phyloP scores from a whole-genome alignment of 2,888 invertebrate species.

The Thera obeliscata region DNA sequence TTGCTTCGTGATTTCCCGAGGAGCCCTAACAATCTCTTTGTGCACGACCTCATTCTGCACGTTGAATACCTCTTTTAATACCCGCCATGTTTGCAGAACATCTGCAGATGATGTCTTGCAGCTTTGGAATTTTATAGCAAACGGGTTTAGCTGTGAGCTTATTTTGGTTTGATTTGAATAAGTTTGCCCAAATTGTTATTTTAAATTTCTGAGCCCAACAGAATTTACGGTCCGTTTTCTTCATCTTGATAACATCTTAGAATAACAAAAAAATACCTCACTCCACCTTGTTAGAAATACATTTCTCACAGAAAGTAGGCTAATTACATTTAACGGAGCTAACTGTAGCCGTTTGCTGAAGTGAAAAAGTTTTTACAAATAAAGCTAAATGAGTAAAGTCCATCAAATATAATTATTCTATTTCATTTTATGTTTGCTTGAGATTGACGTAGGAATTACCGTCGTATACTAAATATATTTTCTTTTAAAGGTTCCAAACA shows the following conservation, averaged over 20 bases:
- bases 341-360: conserved; percentile 45
- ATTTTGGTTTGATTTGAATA: not conserved
- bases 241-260: not conserved
- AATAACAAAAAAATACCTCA: not conserved
- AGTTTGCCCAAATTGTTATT: not conserved
- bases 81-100: conserved; percentile 57
- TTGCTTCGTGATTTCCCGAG: conserved; percentile 66
- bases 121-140: conserved; percentile 34
- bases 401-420: conserved; percentile 40
- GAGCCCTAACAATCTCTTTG: conserved; percentile 71
- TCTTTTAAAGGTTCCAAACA: not conserved
- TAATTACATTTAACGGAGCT: conserved; percentile 48
- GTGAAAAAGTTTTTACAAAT: conserved; percentile 27
- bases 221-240: not conserved
- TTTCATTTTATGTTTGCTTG: conserved; percentile 40
- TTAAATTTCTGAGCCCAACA: not conserved
- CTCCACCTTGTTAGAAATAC: conserved; percentile 12
- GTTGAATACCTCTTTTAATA: conserved; percentile 64
- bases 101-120: conserved; percentile 49
- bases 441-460: conserved; percentile 27
- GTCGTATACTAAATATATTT: conserved; percentile 24
- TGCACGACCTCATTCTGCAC: conserved; percentile 71
- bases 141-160: not conserved
- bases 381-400: conserved; percentile 44
- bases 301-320: conserved; percentile 35